Evolutionary conservation across 1,140 invertebrate genomes (phyloP).

Genomic region (Archivesica marissinica): DNA sequence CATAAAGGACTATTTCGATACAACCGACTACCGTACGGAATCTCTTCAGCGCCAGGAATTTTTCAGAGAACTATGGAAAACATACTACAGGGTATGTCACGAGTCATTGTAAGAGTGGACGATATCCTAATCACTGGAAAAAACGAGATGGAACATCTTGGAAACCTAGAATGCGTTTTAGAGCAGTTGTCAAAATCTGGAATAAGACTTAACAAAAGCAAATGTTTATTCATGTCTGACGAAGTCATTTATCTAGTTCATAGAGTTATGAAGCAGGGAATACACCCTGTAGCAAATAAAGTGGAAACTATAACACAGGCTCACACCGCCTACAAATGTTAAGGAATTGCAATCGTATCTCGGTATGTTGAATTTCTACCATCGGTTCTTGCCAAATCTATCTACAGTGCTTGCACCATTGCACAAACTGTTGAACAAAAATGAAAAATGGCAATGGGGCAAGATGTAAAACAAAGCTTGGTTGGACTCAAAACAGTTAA

Average conservation of each 20-base stretch:
- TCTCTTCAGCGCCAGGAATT: slow-evolving; percentile 84
- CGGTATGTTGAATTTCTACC: slow-evolving; percentile 63
- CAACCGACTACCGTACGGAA: slow-evolving; percentile 84
- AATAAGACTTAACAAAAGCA: background rate
- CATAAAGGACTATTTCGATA: slow-evolving; percentile 84
- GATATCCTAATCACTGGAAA: slow-evolving; percentile 58
- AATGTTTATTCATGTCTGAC: slow-evolving; percentile 4
- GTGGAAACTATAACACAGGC: slow-evolving; percentile 48
- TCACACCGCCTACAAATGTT: slow-evolving; percentile 40
- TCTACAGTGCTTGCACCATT: slow-evolving; percentile 49
- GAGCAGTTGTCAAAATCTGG: slow-evolving; percentile 6
- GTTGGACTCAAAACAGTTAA: background rate
- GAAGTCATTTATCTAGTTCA: slow-evolving; percentile 40
- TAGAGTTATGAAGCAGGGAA: slow-evolving; percentile 34
- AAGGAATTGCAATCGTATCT: slow-evolving; percentile 53
- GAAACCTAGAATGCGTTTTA: slow-evolving; percentile 25
- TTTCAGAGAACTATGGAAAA: slow-evolving; percentile 84
- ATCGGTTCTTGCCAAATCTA: slow-evolving; percentile 52
- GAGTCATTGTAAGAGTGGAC: slow-evolving; percentile 42
- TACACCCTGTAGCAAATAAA: slow-evolving; percentile 55
- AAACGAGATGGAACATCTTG: background rate
- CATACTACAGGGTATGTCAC: slow-evolving; percentile 20
- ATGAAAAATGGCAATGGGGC: background rate
- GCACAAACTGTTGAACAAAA: slow-evolving; percentile 32
- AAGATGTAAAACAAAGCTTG: slow-evolving; percentile 1